phyloP scores from a whole-genome alignment of 2,888 invertebrate genomes.

The Girardia tigrina region DNA sequence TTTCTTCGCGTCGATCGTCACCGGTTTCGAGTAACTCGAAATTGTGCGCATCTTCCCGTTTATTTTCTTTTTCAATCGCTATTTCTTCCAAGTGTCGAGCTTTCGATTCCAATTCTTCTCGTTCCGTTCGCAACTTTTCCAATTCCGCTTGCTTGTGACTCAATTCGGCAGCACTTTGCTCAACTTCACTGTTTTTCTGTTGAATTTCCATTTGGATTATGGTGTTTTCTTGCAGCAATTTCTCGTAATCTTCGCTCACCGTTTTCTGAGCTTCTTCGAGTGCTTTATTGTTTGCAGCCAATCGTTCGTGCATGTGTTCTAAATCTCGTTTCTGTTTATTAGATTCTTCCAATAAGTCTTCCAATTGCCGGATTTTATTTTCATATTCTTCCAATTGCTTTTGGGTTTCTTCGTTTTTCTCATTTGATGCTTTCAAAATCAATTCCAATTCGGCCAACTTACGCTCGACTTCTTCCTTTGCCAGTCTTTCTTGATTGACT shows the following conservation, averaged over 20 bases:
- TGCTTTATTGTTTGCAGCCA: constrained; percentile 29
- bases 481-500: constrained; percentile 26
- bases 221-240: constrained; percentile 11
- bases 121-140: constrained; percentile 26
- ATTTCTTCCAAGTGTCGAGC: constrained; percentile 29
- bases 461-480: constrained; percentile 29
- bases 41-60: constrained; percentile 27
- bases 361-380: background rate
- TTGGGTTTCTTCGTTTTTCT: constrained; percentile 20
- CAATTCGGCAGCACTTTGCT: background rate
- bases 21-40: constrained; percentile 27
- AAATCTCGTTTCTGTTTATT: constrained; percentile 30
- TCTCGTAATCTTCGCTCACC: constrained; percentile 23
- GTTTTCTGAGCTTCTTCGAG: constrained; percentile 25
- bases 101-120: constrained; percentile 25
- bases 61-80: constrained; percentile 28
- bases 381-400: constrained; percentile 28
- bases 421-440: constrained; percentile 17
- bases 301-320: constrained; percentile 24
- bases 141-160: constrained; percentile 17
- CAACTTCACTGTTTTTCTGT: background rate
- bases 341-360: constrained; percentile 28
- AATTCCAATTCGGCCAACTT: constrained; percentile 30
- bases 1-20: constrained; percentile 27
- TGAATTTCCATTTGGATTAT: background rate